A percentile compares a stretch with the other conserved stretches of the same genome.
Evolutionary conservation across 2,888 invertebrate genomes (phyloP).

Genomic region (Thysanoteuthis rhombus): DNA sequence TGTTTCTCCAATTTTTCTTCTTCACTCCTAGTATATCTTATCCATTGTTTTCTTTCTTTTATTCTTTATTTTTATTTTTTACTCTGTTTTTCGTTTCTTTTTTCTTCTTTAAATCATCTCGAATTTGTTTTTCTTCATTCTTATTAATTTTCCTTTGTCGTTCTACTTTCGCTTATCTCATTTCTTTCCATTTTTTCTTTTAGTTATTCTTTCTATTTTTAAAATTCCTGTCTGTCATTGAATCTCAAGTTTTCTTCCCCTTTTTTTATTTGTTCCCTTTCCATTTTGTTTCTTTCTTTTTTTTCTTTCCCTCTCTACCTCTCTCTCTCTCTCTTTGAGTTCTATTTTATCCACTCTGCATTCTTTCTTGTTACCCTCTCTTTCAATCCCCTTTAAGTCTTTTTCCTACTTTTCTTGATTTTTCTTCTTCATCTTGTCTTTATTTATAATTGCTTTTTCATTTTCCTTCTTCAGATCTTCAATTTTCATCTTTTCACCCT

Average conservation of each 20-base stretch:
- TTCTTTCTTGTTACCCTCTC: background rate
- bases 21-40: too few species aligned
- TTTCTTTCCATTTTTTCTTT: background rate
- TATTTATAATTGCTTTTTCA: background rate
- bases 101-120: too few species aligned
- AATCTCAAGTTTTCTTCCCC: background rate
- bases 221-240: background rate
- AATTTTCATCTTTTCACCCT: too few species aligned
- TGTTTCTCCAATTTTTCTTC: too few species aligned
- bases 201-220: background rate
- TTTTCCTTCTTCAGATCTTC: too few species aligned
- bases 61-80: too few species aligned
- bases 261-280: background rate
- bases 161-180: background rate
- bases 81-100: too few species aligned
- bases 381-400: background rate
- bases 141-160: background rate
- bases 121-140: too few species aligned
- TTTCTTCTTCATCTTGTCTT: background rate
- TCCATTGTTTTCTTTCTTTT: too few species aligned
- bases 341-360: too few species aligned
- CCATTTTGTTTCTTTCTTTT: background rate
- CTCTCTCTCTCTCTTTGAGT: background rate
- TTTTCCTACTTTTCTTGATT: background rate
- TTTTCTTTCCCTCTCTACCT: background rate